Evolutionary conservation across 1,140 invertebrate species (phyloP).

Genomic region (Sarcophaga peregrina): DNA sequence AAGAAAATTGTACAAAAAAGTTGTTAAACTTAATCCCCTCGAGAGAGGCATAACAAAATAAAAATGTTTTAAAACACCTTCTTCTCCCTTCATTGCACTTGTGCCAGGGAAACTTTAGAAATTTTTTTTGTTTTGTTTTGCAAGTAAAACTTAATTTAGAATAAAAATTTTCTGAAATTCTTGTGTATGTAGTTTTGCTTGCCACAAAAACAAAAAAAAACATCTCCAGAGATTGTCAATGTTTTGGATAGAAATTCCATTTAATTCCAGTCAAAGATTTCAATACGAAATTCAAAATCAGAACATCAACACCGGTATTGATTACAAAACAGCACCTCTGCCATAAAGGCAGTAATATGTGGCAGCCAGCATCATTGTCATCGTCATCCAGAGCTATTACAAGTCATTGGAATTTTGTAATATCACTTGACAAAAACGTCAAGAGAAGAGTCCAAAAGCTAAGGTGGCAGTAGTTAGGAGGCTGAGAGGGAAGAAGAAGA

Average conservation of each 20-base stretch:
- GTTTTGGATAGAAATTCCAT: not conserved
- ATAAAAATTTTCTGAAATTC: too few species aligned
- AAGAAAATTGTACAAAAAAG: not conserved
- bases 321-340: not conserved
- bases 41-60: not conserved
- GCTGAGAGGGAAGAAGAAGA: not conserved
- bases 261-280: not conserved
- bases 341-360: not conserved
- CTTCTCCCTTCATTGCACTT: not conserved
- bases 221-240: not conserved
- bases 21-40: not conserved
- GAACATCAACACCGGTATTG: not conserved
- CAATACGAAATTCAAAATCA: constrained; percentile 5
- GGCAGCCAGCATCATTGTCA: not conserved
- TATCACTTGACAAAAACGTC: constrained; percentile 23
- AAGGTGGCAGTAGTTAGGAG: too few species aligned
- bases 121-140: too few species aligned
- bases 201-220: not conserved
- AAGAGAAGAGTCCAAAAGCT: not conserved
- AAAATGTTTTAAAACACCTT: constrained; percentile 1
- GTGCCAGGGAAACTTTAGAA: too few species aligned
- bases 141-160: too few species aligned
- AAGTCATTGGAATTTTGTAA: constrained; percentile 33
- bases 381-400: constrained; percentile 1
- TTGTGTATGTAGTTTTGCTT: too few species aligned